These are phyloP conservation scores for Lithophane leautieri DNA, from an alignment of 2,888 invertebrate genomes.

Conservation along the genomic window DNA sequence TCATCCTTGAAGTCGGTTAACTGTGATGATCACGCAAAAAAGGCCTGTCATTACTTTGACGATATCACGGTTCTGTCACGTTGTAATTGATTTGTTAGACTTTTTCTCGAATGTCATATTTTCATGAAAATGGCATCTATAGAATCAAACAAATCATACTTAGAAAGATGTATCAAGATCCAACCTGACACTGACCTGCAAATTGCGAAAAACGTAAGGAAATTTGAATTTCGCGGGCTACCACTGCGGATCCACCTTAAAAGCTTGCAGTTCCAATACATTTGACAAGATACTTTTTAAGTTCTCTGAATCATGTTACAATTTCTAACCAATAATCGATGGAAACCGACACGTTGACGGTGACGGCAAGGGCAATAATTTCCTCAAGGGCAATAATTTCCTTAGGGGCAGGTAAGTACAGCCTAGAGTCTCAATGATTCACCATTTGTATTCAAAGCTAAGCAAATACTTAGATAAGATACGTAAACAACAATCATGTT, in stretches of 20 bases:
- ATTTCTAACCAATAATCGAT: neutral
- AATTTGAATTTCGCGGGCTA: too few species aligned
- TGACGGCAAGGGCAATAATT: neutral
- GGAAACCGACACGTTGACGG: neutral
- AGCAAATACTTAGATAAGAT: neutral
- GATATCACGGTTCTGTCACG: neutral
- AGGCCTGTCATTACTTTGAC: neutral
- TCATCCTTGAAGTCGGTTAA: slow-evolving; percentile 36
- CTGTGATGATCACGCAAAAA: slow-evolving; percentile 51
- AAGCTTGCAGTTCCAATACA: too few species aligned
- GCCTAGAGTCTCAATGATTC: too few species aligned
- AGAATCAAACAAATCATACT: too few species aligned
- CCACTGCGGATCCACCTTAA: too few species aligned
- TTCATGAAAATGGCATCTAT: too few species aligned
- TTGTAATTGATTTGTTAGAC: neutral
- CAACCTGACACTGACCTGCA: too few species aligned
- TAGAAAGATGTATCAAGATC: too few species aligned
- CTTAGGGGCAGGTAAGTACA: neutral
- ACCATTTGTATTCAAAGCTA: neutral
- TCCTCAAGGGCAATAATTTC: neutral
- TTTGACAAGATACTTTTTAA: too few species aligned
- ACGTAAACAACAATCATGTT: neutral
- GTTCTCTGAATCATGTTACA: neutral
- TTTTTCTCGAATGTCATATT: too few species aligned
- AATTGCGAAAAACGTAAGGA: too few species aligned